Evolutionary conservation across 37 sponge, comb jelly and placozoan species (phyloP).

Genomic region (Theonella swinhoei): DNA sequence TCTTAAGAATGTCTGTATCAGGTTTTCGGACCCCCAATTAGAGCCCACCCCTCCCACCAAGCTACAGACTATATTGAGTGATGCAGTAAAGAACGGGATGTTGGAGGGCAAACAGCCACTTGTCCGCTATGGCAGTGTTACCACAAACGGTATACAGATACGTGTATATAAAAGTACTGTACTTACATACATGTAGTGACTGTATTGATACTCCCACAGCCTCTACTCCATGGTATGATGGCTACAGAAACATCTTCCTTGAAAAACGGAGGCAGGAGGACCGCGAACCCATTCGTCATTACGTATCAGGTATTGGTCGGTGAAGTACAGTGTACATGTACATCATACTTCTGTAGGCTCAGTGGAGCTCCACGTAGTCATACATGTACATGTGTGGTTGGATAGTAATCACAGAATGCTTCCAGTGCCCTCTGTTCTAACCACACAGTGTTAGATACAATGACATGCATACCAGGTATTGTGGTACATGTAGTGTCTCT

Average conservation of each 20-base stretch:
- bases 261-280: conserved; percentile 75
- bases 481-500: too few species aligned
- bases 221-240: conserved; percentile 89
- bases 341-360: too few species aligned
- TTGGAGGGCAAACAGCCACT: not conserved
- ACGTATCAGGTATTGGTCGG: conserved; percentile 51
- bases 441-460: too few species aligned
- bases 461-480: too few species aligned
- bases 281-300: conserved; percentile 71
- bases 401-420: too few species aligned
- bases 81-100: conserved; percentile 20
- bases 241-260: conserved; percentile 77
- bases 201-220: not conserved
- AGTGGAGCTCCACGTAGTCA: too few species aligned
- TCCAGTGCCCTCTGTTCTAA: too few species aligned
- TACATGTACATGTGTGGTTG: too few species aligned
- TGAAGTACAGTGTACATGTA: too few species aligned
- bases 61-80: conserved; percentile 44
- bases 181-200: too few species aligned
- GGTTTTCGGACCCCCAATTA: conserved; percentile 58
- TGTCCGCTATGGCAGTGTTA: not conserved
- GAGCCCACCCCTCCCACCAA: conserved; percentile 41
- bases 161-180: not conserved
- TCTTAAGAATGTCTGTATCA: conserved; percentile 43
- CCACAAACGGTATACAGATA: not conserved